Conservation (phyloP, 2,797 vertebrate species). For the Todus mexicanus region DNA sequence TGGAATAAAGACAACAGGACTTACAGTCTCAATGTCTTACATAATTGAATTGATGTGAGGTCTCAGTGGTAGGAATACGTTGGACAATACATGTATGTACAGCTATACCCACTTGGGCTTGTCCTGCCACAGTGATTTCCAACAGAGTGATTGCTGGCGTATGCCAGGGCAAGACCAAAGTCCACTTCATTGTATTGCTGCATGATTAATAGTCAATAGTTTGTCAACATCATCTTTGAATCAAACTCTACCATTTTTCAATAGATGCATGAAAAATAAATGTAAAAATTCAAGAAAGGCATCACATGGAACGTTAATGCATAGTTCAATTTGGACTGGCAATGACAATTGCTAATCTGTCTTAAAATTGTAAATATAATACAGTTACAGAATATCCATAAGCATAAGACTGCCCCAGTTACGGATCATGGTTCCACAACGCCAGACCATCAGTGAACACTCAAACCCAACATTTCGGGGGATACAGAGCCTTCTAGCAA, state of each 20-base stretch:
- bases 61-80: not conserved
- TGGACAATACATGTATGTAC: rapidly evolving
- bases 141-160: rapidly evolving
- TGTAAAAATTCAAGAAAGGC: not conserved
- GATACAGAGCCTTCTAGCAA: not conserved
- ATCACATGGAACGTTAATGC: not conserved
- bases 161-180: not conserved
- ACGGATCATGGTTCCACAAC: not conserved
- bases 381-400: not conserved
- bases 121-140: not conserved
- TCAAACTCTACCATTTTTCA: not conserved
- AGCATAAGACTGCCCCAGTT: not conserved
- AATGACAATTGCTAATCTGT: not conserved
- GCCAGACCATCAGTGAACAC: not conserved
- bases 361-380: not conserved
- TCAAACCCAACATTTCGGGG: not conserved
- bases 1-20: not conserved
- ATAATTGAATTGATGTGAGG: not conserved
- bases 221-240: not conserved
- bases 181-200: not conserved
- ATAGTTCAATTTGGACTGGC: not conserved
- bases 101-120: not conserved
- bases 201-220: not conserved
- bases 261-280: not conserved
- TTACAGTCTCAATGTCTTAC: not conserved